Conservation (phyloP, 2,888 invertebrate species). For the Ashinkailepas kermadecensis region DNA sequence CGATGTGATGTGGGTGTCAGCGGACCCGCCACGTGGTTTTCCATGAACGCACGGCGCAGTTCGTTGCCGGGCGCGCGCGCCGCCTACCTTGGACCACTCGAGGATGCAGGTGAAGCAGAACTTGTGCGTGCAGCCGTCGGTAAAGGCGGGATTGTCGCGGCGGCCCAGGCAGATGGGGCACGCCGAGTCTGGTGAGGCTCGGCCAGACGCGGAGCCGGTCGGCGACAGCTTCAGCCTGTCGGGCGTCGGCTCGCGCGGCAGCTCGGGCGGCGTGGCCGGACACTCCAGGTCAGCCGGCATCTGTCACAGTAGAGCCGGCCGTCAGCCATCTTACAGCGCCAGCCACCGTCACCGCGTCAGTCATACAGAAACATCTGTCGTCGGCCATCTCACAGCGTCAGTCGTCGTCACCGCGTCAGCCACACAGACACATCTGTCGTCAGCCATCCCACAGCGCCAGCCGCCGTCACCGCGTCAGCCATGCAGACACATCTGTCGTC, state of each 20-base stretch:
- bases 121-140: constrained; percentile 84
- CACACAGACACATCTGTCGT: neutral
- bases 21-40: too few species aligned
- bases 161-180: constrained; percentile 88
- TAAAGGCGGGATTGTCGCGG: constrained; percentile 79
- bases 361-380: neutral
- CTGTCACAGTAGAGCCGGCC: neutral
- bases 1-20: too few species aligned
- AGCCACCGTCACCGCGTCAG: neutral
- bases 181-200: constrained; percentile 65
- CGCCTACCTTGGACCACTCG: constrained; percentile 73
- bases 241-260: constrained; percentile 9
- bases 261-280: constrained; percentile 21
- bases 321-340: neutral
- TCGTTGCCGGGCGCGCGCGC: too few species aligned
- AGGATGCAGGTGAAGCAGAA: constrained; percentile 89
- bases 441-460: neutral
- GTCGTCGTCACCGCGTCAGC: neutral
- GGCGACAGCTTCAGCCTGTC: neutral
- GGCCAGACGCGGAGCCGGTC: neutral
- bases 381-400: neutral
- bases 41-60: too few species aligned
- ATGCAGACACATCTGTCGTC: too few species aligned
- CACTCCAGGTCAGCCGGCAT: constrained; percentile 13
- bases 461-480: neutral